phyloP scores from a whole-genome alignment of 2,113 vertebrate genomes.

The Jacana jacana region DNA sequence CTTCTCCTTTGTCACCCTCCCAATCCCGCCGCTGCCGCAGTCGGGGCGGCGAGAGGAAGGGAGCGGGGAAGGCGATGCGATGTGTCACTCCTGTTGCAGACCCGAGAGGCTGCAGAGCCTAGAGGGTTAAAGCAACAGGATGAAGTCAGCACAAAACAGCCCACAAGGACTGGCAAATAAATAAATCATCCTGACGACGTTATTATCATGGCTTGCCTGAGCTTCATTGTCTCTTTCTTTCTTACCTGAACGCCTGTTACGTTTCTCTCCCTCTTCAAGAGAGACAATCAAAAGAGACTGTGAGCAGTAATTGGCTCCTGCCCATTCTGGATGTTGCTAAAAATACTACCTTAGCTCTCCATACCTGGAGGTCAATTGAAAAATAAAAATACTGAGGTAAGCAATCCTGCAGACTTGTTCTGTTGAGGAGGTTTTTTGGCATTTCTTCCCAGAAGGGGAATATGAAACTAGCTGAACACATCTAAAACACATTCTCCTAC shows the following conservation, averaged over 20 bases:
- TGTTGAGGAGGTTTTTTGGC: background rate
- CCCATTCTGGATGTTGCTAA: slow-evolving; percentile 31
- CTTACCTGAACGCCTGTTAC: slow-evolving; percentile 39
- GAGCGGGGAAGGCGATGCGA: background rate
- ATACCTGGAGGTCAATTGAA: slow-evolving; percentile 51
- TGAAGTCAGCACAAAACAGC: slow-evolving; percentile 51
- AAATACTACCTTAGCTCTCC: slow-evolving; percentile 30
- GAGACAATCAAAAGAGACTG: slow-evolving; percentile 4
- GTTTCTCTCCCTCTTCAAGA: background rate
- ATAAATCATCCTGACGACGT: slow-evolving; percentile 29
- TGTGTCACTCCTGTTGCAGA: background rate
- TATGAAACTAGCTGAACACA: background rate
- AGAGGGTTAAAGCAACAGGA: slow-evolving; percentile 45
- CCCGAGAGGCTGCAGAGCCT: background rate
- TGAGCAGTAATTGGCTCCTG: slow-evolving; percentile 38
- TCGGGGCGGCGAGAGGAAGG: background rate
- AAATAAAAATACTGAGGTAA: slow-evolving; percentile 54
- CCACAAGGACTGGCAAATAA: slow-evolving; percentile 25
- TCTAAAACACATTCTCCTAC: background rate
- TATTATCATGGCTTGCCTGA: slow-evolving; percentile 14
- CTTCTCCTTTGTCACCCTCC: background rate
- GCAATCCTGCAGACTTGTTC: background rate
- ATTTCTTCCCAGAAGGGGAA: background rate
- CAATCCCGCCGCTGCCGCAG: background rate
- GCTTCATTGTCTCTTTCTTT: slow-evolving; percentile 25